Evolutionary conservation across 1,140 invertebrate genomes (phyloP).

Genomic region (Rhynchophorus ferrugineus): DNA sequence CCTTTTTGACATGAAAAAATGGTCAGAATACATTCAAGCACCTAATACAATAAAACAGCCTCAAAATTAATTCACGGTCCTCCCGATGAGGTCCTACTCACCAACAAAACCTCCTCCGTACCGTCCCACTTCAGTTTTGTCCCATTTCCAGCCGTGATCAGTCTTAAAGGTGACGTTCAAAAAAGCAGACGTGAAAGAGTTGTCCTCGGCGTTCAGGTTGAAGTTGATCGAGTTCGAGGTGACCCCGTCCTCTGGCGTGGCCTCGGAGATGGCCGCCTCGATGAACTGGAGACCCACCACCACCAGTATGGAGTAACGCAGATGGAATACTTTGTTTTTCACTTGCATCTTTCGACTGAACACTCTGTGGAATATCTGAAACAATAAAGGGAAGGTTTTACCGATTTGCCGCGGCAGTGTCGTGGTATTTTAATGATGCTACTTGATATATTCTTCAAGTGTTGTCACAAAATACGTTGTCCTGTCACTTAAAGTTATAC

Average conservation of each 20-base stretch:
- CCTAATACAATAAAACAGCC: background rate
- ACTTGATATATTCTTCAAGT: no score
- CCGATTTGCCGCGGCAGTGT: background rate
- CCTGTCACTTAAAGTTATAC: no score
- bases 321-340: background rate
- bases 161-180: conserved; percentile 42
- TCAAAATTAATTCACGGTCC: background rate
- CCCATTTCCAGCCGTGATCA: conserved; percentile 32
- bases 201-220: conserved; percentile 27
- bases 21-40: no score
- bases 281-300: conserved; percentile 3
- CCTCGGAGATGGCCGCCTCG: conserved; percentile 1
- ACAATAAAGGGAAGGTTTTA: background rate
- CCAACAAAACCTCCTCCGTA: conserved; percentile 59
- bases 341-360: background rate
- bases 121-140: conserved; percentile 54
- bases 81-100: no score
- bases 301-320: background rate
- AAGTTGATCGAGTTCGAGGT: conserved; percentile 25
- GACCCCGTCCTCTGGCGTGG: conserved; percentile 29
- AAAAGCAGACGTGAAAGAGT: conserved; percentile 35
- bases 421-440: no score
- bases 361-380: background rate
- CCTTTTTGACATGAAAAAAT: no score
- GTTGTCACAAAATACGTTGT: no score